A percentile compares a stretch with the other conserved stretches of the same genome.
Evolutionary conservation across 1,140 invertebrate species (phyloP).

Genomic region (Megalopta genalis): DNA sequence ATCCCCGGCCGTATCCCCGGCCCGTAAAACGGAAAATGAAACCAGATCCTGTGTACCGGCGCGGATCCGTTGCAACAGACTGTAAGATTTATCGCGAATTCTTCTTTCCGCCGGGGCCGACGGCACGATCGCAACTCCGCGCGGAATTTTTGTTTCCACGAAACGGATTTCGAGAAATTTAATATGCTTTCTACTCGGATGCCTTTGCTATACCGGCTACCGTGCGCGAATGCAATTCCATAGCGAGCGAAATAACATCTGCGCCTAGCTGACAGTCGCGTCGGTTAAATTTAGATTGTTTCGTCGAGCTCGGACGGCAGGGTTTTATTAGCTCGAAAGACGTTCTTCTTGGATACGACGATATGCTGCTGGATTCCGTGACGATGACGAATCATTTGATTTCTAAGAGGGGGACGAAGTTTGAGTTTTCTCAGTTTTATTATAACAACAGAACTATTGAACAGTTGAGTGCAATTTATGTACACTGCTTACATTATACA

Average conservation of each 20-base stretch:
- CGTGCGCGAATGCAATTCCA: background rate
- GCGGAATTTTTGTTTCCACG: conserved; percentile 16
- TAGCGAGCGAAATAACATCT: background rate
- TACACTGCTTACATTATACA: no score
- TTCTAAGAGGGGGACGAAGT: no score
- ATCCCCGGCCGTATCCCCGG: no score
- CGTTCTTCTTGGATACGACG: no score
- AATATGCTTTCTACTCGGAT: conserved; percentile 7
- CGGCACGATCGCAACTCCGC: background rate
- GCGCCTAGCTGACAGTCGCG: background rate
- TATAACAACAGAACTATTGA: no score
- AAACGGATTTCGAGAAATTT: conserved; percentile 30
- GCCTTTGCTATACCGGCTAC: no score
- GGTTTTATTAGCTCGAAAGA: no score
- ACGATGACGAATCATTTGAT: no score
- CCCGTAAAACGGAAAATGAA: conserved; percentile 53
- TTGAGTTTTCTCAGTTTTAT: no score
- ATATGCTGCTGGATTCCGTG: no score
- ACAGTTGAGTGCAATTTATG: no score
- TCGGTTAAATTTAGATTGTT: background rate
- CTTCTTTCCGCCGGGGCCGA: background rate
- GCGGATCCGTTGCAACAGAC: conserved; percentile 25
- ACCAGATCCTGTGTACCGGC: conserved; percentile 46
- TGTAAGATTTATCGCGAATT: conserved; percentile 62
- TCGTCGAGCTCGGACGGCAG: no score